Evolutionary conservation across 2,113 vertebrate genomes (phyloP), one percentile per base, ranked within the genome.

Genomic region (Colius striatus): DNA sequence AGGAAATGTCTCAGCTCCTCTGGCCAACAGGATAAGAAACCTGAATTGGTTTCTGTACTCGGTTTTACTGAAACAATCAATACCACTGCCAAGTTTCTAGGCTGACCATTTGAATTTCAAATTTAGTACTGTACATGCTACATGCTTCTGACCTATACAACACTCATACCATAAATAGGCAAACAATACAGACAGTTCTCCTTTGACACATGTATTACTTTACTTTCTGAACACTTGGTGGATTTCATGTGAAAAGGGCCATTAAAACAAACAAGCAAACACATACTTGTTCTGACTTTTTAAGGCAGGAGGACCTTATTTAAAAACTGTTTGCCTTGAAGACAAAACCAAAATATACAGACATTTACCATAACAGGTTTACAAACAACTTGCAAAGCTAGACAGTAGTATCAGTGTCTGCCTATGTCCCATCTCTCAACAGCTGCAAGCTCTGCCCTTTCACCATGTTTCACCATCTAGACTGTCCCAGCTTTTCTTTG

Each of bases 291-390:
- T 90, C 68, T 82, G 45, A 80, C 34, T 87, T 41, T 34, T 83
- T 83, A 82, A 82, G 27, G 22, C 48, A 67, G 47, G 21, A 77
- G 58, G 55, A 26, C 9, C 11, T 47, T 47, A 21, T 15, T 83
- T 77, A 50, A 81, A 74, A 77, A 60, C 36, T n/a, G 16, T 67
- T 78, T 87, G 41, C 19, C 74, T 70, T 81, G 80, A 92, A 90
- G 41, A 73, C 34, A 70, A 84, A 90, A 86, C 36, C 25, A 70
- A 62, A 84, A 72, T 62, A 43, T 55, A 62, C 1, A 32, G 41
- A 11, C 53, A 32, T 74, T 94, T 89, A 67, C 13, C 1, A 0
- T 38, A 47, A 43, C 41, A 60, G 32, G 70, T 92, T 92, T 72
- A 53, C 34, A 77, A 87, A 89, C 47, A 86, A 43, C 63, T 51